Percentiles rank a stretch among this genome's conserved stretches.
Evolutionary conservation across 2,888 invertebrate species (phyloP).

Genomic region (Drosophila infuscata): DNA sequence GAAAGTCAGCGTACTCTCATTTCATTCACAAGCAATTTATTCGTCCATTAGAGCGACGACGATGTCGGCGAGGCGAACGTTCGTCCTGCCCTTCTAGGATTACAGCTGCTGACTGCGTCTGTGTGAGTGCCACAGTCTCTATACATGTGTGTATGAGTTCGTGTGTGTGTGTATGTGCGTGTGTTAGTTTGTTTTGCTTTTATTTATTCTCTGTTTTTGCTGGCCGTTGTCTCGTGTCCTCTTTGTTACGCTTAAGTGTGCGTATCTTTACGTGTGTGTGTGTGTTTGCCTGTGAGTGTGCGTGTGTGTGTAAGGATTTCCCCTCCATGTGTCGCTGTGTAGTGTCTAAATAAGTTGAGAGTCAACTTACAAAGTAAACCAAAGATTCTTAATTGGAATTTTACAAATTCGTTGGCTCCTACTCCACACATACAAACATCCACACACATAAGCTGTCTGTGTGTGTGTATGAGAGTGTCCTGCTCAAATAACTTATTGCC

Average conservation of each 20-base stretch:
- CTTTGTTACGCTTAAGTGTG: conserved; percentile 73
- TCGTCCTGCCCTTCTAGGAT: conserved; percentile 75
- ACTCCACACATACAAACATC: conserved; percentile 10
- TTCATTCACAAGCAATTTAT: conserved; percentile 82
- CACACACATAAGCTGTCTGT: neutral
- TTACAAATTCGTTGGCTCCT: conserved; percentile 77
- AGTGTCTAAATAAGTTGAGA: conserved; percentile 81
- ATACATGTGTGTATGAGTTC: conserved; percentile 8
- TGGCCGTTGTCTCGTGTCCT: conserved; percentile 73
- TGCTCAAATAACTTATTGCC: conserved; percentile 76
- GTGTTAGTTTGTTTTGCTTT: conserved; percentile 70
- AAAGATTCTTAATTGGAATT: conserved; percentile 82
- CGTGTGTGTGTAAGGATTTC: conserved; percentile 63
- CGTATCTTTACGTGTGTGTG: conserved; percentile 15
- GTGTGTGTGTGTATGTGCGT: conserved; percentile 18
- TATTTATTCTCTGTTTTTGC: conserved; percentile 78
- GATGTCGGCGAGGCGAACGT: conserved; percentile 28
- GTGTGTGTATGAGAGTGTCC: conserved; percentile 25
- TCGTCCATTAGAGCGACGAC: conserved; percentile 79
- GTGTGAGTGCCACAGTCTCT: conserved; percentile 34
- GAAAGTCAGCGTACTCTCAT: conserved; percentile 76
- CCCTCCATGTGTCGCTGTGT: conserved; percentile 72
- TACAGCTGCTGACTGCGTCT: conserved; percentile 64
- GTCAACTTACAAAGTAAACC: conserved; percentile 82
- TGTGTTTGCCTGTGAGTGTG: neutral